Evolutionary conservation across 2,888 invertebrate species (phyloP).

Genomic region (Andricus curvator): DNA sequence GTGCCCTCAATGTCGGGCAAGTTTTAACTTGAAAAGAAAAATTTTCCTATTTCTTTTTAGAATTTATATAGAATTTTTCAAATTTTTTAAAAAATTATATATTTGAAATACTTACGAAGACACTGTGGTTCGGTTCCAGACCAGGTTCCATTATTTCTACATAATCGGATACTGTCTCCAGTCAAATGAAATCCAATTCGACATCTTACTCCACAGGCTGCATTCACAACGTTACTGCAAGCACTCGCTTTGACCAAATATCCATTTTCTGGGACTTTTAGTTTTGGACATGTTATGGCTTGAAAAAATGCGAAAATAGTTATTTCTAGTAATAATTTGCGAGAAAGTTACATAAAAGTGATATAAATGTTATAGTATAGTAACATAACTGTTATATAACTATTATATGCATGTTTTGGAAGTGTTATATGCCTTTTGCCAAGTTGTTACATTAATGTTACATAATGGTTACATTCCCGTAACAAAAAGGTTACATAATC

Average conservation of each 20-base stretch:
- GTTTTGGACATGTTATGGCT: slow-evolving; percentile 81
- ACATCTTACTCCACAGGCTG: slow-evolving; percentile 86
- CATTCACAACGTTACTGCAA: slow-evolving; percentile 84
- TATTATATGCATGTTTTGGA: too few species aligned
- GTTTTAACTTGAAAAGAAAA: slow-evolving; percentile 80
- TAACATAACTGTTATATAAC: too few species aligned
- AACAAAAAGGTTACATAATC: too few species aligned
- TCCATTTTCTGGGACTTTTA: slow-evolving; percentile 83
- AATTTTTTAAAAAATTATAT: background rate
- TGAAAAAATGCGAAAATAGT: slow-evolving; percentile 57
- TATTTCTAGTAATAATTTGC: background rate
- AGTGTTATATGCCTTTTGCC: too few species aligned
- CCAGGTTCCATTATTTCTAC: slow-evolving; percentile 84
- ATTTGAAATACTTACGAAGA: slow-evolving; percentile 79
- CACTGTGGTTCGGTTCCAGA: slow-evolving; percentile 83
- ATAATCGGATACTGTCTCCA: slow-evolving; percentile 82
- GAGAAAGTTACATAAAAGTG: background rate
- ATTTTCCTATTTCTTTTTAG: background rate
- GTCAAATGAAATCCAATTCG: slow-evolving; percentile 82
- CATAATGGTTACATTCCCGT: too few species aligned
- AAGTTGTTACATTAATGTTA: too few species aligned
- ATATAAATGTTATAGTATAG: background rate
- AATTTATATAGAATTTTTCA: background rate
- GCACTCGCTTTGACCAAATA: slow-evolving; percentile 83
- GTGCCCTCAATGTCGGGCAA: slow-evolving; percentile 81